Base-by-base conservation (phyloP, 2,797 vertebrate species). In the Florisuga fusca region DNA sequence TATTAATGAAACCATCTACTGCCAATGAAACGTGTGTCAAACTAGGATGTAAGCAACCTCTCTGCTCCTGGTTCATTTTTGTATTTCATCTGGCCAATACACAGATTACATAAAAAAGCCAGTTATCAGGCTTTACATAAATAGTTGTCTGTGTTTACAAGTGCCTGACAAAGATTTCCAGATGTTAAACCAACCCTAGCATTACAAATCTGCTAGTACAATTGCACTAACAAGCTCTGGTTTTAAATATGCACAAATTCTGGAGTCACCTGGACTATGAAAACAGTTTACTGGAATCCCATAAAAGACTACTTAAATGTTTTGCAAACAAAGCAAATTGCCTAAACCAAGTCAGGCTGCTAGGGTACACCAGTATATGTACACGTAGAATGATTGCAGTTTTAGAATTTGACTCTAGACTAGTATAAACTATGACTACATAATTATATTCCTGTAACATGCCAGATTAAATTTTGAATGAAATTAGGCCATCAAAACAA, bases 71-170 rank as follows among this genome's bases (percentile, higher is more conserved):
- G 51, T 19, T 92, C 87, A 68, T 82, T 64, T 46, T 63, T 48
- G 58, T 58, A 84, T 72, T 94, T 95, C 77, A 82, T 63, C 23
- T 26, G 33, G 54, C 54, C 36, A 33, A 64, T 9, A 48, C 3
- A 45, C 16, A 88, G 31, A 84, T 61, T 63, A 73, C 14, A 90
- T 12, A 90, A 79, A 89, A 77, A 89, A 82, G 43, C 46, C 85
- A 61, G 75, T 89, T 72, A 93, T 11, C 1, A 1, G 48, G 88
- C 34, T 93, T 95, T 93, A 94, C 84, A 90, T 73, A 95, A 92
- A 93, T 69, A 94, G 45, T 73, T 54, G 80, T 71, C 78, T 84
- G 61, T 74, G 57, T 95, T 94, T 94, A 94, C 61, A 89, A 95
- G 53, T 14, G 57, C 63, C 71, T 74, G 78, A 92, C 71, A 68